Percentiles rank a stretch among this genome's conserved stretches.
Evolutionary conservation across 1,140 invertebrate genomes (phyloP).

Genomic region (Drosophila yakuba): DNA sequence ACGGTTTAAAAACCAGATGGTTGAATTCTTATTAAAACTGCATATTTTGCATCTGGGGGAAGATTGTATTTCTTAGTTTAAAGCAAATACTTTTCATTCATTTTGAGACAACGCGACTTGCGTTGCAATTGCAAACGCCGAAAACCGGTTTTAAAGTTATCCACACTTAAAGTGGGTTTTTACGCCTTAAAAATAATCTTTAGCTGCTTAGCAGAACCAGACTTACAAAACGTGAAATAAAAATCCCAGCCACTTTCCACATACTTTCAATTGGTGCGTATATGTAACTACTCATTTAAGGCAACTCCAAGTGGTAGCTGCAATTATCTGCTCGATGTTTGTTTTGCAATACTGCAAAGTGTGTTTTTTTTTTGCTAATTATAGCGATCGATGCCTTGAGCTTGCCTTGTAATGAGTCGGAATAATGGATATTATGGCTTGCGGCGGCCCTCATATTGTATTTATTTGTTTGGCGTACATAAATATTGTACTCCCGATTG

Average conservation of each 20-base stretch:
- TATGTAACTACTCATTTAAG: neutral
- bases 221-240: neutral
- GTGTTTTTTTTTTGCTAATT: slow-evolving; percentile 13
- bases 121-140: neutral
- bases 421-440: slow-evolving; percentile 8
- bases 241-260: slow-evolving; percentile 6
- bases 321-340: slow-evolving; percentile 21
- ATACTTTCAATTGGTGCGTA: slow-evolving; percentile 22
- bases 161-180: slow-evolving; percentile 1
- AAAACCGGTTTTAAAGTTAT: slow-evolving; percentile 20
- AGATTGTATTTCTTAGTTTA: neutral
- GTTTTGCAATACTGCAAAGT: neutral
- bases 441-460: neutral
- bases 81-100: neutral
- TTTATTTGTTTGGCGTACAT: slow-evolving; percentile 10
- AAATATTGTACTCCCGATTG: slow-evolving; percentile 35
- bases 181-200: neutral
- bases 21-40: neutral
- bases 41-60: neutral
- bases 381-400: slow-evolving; percentile 1
- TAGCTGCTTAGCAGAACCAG: neutral
- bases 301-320: neutral
- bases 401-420: neutral
- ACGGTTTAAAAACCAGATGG: neutral
- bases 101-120: neutral